phyloP scores from a whole-genome alignment of 2,113 vertebrate genomes.

The Nothoprocta perdicaria region DNA sequence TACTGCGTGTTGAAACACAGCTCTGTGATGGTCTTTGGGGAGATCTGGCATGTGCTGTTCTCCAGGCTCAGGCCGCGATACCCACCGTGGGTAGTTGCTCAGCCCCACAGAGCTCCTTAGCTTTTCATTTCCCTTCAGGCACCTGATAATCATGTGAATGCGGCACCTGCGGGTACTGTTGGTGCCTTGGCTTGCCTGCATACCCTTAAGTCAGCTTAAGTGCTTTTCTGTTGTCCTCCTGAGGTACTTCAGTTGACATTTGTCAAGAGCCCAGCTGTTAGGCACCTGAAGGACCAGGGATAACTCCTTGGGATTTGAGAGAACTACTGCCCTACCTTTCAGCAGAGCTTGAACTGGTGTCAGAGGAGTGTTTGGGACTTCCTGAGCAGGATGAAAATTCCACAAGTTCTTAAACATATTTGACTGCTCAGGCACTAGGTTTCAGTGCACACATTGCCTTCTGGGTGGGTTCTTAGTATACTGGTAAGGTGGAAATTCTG shows the following conservation, averaged over 20 bases:
- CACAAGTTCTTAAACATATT: neutral
- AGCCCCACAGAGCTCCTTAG: neutral
- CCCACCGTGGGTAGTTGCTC: neutral
- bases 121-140: neutral
- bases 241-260: neutral
- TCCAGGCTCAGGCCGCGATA: neutral
- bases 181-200: neutral
- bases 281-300: neutral
- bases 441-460: neutral
- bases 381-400: neutral
- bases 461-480: neutral
- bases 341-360: neutral
- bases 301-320: neutral
- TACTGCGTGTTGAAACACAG: neutral
- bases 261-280: neutral
- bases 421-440: neutral
- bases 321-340: neutral
- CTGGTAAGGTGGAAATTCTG: neutral
- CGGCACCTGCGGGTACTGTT: neutral
- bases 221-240: neutral
- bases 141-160: neutral
- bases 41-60: neutral
- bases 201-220: neutral
- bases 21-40: neutral
- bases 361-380: neutral